Conservation (phyloP, 2,113 vertebrate genomes). For the Rissa tridactyla region DNA sequence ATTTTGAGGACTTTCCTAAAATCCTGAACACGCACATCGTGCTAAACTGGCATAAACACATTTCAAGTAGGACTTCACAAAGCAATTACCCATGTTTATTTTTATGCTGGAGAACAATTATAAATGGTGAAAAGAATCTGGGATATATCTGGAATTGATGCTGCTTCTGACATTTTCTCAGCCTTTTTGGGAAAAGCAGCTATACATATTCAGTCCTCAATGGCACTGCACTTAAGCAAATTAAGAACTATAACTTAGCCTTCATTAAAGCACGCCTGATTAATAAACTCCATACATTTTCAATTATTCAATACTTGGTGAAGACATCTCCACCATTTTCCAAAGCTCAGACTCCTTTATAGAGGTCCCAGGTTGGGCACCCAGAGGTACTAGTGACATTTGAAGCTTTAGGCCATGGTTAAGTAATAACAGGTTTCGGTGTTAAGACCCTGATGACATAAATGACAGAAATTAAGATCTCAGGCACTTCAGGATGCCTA, state of each 20-base stretch:
- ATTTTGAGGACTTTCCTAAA: background rate
- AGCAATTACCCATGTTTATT: background rate
- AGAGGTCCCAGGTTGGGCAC: background rate
- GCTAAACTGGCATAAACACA: background rate
- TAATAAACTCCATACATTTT: background rate
- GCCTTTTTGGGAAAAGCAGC: background rate
- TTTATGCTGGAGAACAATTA: background rate
- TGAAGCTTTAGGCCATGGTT: slow-evolving; percentile 1
- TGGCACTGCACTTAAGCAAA: background rate
- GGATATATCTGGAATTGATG: background rate
- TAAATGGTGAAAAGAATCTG: background rate
- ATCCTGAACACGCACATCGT: background rate
- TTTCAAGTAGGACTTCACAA: background rate
- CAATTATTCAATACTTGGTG: background rate
- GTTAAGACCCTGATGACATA: slow-evolving; percentile 49
- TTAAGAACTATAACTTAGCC: background rate
- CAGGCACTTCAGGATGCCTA: slow-evolving; percentile 17
- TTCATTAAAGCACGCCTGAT: background rate
- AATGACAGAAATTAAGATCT: slow-evolving; percentile 55
- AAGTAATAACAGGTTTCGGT: slow-evolving; percentile 3
- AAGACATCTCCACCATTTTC: background rate
- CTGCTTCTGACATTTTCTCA: background rate
- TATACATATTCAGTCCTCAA: background rate
- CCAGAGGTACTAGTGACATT: background rate
- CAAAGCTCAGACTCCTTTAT: background rate